Base-by-base conservation (phyloP, 2,113 vertebrate species). In the Syrmaticus mikado region DNA sequence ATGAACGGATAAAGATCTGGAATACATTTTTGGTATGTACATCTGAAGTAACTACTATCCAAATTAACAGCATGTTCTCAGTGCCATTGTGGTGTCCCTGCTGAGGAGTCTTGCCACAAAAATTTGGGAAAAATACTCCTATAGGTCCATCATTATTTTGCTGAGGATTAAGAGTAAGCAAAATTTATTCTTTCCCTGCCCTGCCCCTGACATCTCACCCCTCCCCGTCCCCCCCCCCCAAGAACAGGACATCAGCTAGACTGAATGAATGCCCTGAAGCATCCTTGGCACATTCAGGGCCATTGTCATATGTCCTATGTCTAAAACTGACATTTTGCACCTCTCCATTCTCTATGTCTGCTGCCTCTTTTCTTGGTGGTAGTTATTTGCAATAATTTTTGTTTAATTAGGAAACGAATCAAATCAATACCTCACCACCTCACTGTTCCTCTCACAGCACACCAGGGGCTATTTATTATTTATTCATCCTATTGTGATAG, bases 331-430 rank as follows among this genome's bases (percentile, higher is more conserved):
- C 27, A 53, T 53, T 53, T 30, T 53, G 27, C 72, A 62, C 20
- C 74, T 93, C 36, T 36, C 43, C 18, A 30, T 28, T 10, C 46
- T 28, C 36, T 27, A 30, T 53, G 46, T 12, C 41, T 48, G 30
- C 52, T 85, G 52, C 61, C 27, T 78, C 86, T 70, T 87, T 52
- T 60, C 38, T 71, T 85, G 25, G 55, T 46, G 62, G 48, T 41
- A 58, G 48, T 73, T 84, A 84, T 41, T 60, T 27, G 41, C n/a
- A 68, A 34, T 85, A 74, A n/a, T 74, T 96, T 91, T 50, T 82
- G 30, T 87, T 94, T 89, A 96, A 96, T 94, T 92, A 92, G 67
- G 45, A 87, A 93, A 92, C 79, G 64, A 89, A 92, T 34, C 74
- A 61, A 87, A 85, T 91, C 75, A 30, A 89, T 83, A 92, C 24